Conservation (phyloP, 1,140 invertebrate genomes). For the Trichonephila clavata region DNA sequence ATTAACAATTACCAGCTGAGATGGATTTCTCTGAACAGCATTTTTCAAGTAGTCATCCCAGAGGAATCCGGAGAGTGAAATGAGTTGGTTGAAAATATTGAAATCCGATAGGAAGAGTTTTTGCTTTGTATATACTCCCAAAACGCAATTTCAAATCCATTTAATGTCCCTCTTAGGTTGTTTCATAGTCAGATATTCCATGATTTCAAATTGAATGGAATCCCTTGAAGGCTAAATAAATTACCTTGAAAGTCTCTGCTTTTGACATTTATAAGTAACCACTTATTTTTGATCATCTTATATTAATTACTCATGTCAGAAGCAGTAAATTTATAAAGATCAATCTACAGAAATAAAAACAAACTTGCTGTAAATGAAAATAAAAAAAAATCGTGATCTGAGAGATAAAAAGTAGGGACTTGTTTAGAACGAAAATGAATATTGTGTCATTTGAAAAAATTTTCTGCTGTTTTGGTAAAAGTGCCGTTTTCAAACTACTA, state of each 20-base stretch:
- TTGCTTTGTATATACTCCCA: constrained; percentile 10
- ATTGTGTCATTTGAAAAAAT: no score
- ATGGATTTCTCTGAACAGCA: neutral
- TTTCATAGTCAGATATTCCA: constrained; percentile 33
- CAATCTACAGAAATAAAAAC: neutral
- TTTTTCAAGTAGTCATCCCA: constrained; percentile 34
- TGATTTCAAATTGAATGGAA: neutral
- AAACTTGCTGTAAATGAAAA: neutral
- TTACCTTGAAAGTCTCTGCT: neutral
- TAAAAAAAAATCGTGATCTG: no score
- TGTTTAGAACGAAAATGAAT: no score
- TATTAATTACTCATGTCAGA: constrained; percentile 38
- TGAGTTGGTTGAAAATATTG: constrained; percentile 53
- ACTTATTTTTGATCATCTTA: constrained; percentile 9
- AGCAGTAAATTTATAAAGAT: constrained; percentile 3
- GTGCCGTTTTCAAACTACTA: no score
- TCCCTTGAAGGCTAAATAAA: neutral
- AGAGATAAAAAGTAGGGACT: neutral
- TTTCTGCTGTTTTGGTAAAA: no score
- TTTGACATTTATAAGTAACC: constrained; percentile 20
- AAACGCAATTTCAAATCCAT: constrained; percentile 38
- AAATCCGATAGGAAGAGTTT: constrained; percentile 41
- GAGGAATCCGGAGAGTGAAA: constrained; percentile 1
- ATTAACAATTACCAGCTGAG: no score
- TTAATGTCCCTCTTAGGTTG: constrained; percentile 8